A percentile compares a stretch with the other conserved stretches of the same genome.
These are phyloP conservation scores for Punctoribates punctum DNA, from an alignment of 2,888 invertebrate genomes.

Conservation along the genomic window DNA sequence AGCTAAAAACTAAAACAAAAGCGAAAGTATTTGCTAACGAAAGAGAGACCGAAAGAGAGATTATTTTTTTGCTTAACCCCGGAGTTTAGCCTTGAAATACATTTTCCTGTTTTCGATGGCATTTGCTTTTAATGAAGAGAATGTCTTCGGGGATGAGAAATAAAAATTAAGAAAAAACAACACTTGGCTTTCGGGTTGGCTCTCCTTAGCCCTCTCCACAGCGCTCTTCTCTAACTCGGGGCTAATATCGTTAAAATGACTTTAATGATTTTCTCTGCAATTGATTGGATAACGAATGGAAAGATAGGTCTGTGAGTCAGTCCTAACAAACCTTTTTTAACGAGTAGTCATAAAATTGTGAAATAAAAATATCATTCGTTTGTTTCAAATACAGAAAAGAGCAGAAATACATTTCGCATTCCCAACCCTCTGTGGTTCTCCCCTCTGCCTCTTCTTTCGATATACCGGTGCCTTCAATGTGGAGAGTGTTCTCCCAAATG, in stretches of 20 bases:
- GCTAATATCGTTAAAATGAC: background rate
- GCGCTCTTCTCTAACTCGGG: background rate
- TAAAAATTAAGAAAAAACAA: background rate
- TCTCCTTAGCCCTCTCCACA: background rate
- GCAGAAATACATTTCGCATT: no score
- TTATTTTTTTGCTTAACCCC: background rate
- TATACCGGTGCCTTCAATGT: background rate
- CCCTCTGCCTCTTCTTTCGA: background rate
- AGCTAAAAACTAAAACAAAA: background rate
- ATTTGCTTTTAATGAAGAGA: background rate
- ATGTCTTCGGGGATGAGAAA: background rate
- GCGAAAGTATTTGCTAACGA: background rate
- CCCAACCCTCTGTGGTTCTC: no score
- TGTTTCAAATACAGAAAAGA: background rate
- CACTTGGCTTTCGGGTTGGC: no score
- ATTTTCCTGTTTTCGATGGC: background rate
- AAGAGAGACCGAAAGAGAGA: background rate
- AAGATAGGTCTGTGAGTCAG: background rate
- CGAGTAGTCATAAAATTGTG: background rate
- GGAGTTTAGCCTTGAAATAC: slow-evolving; percentile 6
- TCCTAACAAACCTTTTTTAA: background rate
- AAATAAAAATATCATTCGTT: background rate
- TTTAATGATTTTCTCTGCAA: background rate
- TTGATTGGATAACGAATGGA: background rate
- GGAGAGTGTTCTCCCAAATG: background rate